phyloP scores from a whole-genome alignment of 2,797 vertebrate species.

The Glossophaga mutica region DNA sequence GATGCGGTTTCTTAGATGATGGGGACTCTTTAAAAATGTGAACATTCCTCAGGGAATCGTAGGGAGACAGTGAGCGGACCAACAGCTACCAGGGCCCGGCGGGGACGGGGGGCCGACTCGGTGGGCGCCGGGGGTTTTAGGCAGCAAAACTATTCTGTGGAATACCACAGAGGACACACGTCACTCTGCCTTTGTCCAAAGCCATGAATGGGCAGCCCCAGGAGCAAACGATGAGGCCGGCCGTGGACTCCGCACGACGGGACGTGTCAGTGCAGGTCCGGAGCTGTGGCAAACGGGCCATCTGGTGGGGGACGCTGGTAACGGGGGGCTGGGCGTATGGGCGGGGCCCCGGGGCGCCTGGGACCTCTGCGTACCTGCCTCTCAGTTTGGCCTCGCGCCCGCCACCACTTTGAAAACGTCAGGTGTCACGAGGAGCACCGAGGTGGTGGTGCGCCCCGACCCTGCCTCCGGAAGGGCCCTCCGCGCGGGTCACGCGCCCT shows the following conservation, averaged over 20 bases:
- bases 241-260: rapidly evolving
- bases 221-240: not conserved
- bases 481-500: not conserved
- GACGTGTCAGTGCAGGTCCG: not conserved
- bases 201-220: rapidly evolving
- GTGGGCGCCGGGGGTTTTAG: too few species aligned
- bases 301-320: too few species aligned
- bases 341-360: rapidly evolving
- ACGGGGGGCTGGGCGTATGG: not conserved
- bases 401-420: not conserved
- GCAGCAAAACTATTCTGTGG: not conserved
- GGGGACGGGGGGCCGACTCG: too few species aligned
- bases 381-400: not conserved
- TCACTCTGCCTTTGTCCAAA: not conserved
- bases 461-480: not conserved
- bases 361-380: too few species aligned
- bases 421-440: not conserved
- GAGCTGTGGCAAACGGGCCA: too few species aligned
- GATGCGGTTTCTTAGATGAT: too few species aligned
- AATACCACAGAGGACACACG: too few species aligned
- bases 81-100: too few species aligned
- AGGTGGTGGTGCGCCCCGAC: too few species aligned
- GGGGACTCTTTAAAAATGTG: not conserved
- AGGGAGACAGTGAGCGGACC: too few species aligned
- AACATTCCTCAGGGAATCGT: too few species aligned